Evolutionary conservation across 2,888 invertebrate genomes (phyloP), one percentile per base, ranked within the genome.

Genomic region (Flexamia atlantica): DNA sequence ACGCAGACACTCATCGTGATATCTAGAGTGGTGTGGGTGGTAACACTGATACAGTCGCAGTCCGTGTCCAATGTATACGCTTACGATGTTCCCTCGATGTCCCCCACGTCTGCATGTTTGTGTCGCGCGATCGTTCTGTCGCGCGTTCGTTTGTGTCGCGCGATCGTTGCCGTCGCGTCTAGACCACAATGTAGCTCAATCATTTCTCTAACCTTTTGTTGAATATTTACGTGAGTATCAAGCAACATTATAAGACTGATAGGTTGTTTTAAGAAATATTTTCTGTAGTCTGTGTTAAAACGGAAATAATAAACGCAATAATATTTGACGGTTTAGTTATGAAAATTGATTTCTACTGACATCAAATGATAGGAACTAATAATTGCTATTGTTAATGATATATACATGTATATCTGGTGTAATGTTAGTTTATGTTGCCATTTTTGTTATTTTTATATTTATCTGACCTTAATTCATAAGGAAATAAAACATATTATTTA

Each of bases 31-130:
- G 64, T 72, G 76, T 76, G 50, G 25, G 80, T 42, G 28, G 23
- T 25, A 40, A 25, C 30, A 50, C 80, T 30, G 17, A 20, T 50
- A 28, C 25, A 32, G 60, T 20, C 42, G 76, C 50, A 46, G 82
- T 70, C 28, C 46, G 64, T 82, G 84, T 70, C 83, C 84, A 84
- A 79, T 83, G 83, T 85, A 83, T 85, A 85, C 85, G 85, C 85
- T 85, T 85, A 84, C 81, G 81, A 64, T 64, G 64, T 64, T 14
- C 50, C 76, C 42, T 20, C n/a, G 42, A 12, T 42, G 40, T 40
- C 32, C 17, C 70, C 70, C 32, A 40, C 76, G 28, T 64, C 20
- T 14, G 28, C 30, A 64, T 30, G 64, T 64, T 30, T 60, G 60
- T 25, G 64, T 81, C 80, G 32, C 80, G 40, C 3, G 5, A 10